These are phyloP conservation scores for Saturnia pavonia DNA, from an alignment of 2,888 invertebrate species.

Conservation along the genomic window DNA sequence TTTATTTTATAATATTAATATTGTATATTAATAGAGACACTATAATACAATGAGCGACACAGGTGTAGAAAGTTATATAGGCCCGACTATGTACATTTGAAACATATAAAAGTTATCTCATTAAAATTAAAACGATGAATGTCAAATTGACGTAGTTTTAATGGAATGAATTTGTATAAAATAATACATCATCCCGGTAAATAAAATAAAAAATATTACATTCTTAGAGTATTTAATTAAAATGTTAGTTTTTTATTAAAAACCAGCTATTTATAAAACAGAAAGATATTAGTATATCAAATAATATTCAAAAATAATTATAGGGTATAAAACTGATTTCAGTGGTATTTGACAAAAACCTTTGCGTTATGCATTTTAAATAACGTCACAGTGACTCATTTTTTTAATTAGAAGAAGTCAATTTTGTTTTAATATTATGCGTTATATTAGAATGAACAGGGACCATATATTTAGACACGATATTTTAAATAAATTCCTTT, in stretches of 20 bases:
- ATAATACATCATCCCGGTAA: not conserved
- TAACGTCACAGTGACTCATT: not conserved
- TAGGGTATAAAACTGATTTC: not conserved
- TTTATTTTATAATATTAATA: slow-evolving; percentile 30
- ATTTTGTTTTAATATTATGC: not conserved
- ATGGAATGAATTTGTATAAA: not conserved
- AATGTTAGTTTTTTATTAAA: not conserved
- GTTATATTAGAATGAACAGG: not conserved
- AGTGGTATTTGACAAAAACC: not conserved
- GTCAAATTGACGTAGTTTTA: not conserved
- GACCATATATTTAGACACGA: not conserved
- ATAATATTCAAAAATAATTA: not conserved
- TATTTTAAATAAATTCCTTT: slow-evolving; percentile 59
- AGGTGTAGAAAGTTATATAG: slow-evolving; percentile 67
- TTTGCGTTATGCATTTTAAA: not conserved
- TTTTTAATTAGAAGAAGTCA: slow-evolving; percentile 31
- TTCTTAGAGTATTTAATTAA: not conserved
- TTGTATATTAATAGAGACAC: slow-evolving; percentile 42
- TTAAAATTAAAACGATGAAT: not conserved
- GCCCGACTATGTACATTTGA: slow-evolving; percentile 62
- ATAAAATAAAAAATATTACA: not conserved
- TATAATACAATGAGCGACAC: slow-evolving; percentile 75
- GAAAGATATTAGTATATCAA: not conserved
- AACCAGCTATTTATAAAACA: not conserved
- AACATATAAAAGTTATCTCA: slow-evolving; percentile 1